Base-by-base conservation (phyloP, 1,140 invertebrate genomes). In the Muscidifurax raptorellus region DNA sequence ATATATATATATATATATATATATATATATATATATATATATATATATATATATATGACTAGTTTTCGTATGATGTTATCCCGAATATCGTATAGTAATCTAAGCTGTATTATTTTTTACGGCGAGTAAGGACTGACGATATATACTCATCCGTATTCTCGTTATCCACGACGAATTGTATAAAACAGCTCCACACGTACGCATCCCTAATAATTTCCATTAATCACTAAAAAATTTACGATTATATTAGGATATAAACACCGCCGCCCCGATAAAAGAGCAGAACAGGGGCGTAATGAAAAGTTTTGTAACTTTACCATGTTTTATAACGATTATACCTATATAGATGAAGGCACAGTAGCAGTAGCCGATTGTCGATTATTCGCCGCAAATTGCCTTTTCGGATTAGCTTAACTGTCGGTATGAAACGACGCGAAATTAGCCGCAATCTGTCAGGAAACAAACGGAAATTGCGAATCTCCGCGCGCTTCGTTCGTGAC, bases 331-430 rank as follows among this genome's bases (percentile, higher is more conserved):
- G 5, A 59, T 59, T 12, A 47, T 47, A 47, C 15, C 12, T 47
- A 18, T 18, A 47, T 40, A 40, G 3, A 40, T 40, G 36, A 5
- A 40, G 3, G 36, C 44, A 4, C 15, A 15, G 12, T 13, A 18
- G n/a, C 18, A n/a, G 27, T 22, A 32, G 67, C 27, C 67, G 67
- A 32, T 15, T 76, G 81, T 83, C 82, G 82, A 77, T 77, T 78
- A 78, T 83, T 77, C 36, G 10, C 82, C 82, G 40, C 74, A 83
- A 83, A 83, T 83, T 83, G 74, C 82, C 64, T 77, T 77, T 77
- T 83, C 82, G 82, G 82, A 83, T 83, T 83, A 83, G 36, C 74
- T 83, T 77, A 77, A 83, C 81, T 30, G 44, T 32, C 52, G 80
- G 40, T 52, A 75, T 40, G 80, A 52, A 66, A 40, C 47, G 47